Conservation (phyloP, 30 jellyfish, hydroid and myxozoan genomes). For the Chironex yamaguchii region DNA sequence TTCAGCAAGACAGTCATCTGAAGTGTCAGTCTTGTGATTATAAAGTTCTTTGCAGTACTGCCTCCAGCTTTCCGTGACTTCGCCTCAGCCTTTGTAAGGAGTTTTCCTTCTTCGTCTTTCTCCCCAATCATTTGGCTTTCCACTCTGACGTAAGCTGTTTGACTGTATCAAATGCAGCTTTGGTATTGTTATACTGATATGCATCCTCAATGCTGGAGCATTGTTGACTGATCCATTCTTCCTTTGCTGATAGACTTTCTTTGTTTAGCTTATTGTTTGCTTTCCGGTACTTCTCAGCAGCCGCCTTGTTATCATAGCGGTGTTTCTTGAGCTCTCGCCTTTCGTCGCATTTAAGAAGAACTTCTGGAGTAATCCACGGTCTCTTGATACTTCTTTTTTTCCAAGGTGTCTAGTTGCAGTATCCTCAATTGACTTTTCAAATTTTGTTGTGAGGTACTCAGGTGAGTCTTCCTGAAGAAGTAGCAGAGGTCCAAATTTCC, state of each 20-base stretch:
- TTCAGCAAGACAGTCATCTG: constrained; percentile 16
- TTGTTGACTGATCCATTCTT: constrained; percentile 34
- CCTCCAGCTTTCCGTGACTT: constrained; percentile 39
- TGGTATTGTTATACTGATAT: constrained; percentile 17
- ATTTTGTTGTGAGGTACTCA: too few species aligned
- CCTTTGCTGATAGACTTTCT: constrained; percentile 4
- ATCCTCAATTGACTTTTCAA: too few species aligned
- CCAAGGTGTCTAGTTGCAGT: constrained; percentile 4
- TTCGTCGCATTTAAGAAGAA: constrained; percentile 13
- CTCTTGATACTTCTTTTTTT: constrained; percentile 25
- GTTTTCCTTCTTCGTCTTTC: constrained; percentile 33
- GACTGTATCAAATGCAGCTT: constrained; percentile 8
- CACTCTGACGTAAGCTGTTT: constrained; percentile 22
- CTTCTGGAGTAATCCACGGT: constrained; percentile 57
- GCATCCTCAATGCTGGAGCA: not conserved
- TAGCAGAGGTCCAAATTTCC: too few species aligned
- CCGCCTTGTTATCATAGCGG: not conserved
- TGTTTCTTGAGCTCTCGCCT: constrained; percentile 5
- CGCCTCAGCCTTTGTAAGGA: constrained; percentile 24
- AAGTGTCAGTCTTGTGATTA: constrained; percentile 3
- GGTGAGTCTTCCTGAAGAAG: too few species aligned
- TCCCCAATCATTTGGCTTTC: too few species aligned
- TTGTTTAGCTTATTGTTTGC: constrained; percentile 20
- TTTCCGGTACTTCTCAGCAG: constrained; percentile 15
- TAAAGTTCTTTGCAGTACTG: constrained; percentile 56